These are phyloP conservation scores for Lepidurus arcticus DNA, from an alignment of 1,140 invertebrate species.

Conservation along the genomic window DNA sequence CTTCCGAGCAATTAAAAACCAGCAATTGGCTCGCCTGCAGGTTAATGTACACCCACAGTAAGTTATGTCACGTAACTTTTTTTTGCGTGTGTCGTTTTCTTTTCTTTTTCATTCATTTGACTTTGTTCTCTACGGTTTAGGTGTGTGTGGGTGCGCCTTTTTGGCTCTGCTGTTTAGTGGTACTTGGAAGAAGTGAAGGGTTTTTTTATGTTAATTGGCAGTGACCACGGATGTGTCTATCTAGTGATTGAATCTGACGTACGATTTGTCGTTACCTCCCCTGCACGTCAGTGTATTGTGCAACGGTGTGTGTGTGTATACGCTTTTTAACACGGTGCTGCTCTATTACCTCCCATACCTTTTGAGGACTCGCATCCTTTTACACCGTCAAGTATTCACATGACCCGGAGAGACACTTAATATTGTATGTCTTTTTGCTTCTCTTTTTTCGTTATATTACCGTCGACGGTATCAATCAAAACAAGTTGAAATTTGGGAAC, in stretches of 20 bases:
- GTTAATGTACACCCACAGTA: not conserved
- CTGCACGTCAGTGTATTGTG: slow-evolving; percentile 5
- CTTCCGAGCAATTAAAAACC: not conserved
- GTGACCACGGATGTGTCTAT: slow-evolving; percentile 18
- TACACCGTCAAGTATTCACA: slow-evolving; percentile 14
- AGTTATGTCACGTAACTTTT: not conserved
- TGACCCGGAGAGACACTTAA: slow-evolving; percentile 14
- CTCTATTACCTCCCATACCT: not conserved
- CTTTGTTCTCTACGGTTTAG: not conserved
- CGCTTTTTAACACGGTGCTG: slow-evolving; percentile 5
- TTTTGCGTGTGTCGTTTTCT: not conserved
- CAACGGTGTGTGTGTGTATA: not conserved
- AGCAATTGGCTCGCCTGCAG: not conserved
- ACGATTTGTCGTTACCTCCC: slow-evolving; percentile 17
- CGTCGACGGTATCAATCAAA: not conserved
- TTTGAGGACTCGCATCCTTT: slow-evolving; percentile 1
- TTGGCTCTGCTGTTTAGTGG: slow-evolving; percentile 14
- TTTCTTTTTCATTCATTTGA: not conserved
- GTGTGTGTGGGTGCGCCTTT: slow-evolving; percentile 14
- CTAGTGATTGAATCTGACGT: slow-evolving; percentile 17
- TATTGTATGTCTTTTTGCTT: not conserved
- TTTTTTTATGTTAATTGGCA: slow-evolving; percentile 4
- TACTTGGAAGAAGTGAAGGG: not conserved
- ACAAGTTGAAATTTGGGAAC: not conserved
- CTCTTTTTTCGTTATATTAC: too few species aligned